phyloP scores from a whole-genome alignment of 2,797 vertebrate genomes.

The Diplodus puntazzo region DNA sequence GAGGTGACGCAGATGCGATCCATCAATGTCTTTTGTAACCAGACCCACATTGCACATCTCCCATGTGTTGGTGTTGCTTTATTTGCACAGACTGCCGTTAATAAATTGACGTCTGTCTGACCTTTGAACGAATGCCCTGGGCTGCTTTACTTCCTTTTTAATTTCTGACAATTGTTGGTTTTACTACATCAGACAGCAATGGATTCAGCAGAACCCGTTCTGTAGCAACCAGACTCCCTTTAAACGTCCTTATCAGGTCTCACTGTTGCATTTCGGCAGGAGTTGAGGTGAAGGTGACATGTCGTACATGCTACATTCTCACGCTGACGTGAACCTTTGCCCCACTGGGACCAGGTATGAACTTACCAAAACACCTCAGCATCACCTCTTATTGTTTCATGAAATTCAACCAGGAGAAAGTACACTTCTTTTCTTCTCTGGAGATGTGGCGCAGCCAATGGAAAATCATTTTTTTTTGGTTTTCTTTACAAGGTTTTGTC shows the following conservation, averaged over 20 bases:
- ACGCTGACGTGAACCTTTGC: slow-evolving; percentile 18
- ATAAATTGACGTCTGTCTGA: slow-evolving; percentile 59
- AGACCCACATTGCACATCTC: slow-evolving; percentile 42
- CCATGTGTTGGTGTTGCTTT: slow-evolving; percentile 41
- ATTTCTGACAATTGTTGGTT: slow-evolving; percentile 41
- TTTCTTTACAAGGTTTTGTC: slow-evolving; percentile 47
- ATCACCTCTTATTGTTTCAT: slow-evolving; percentile 62
- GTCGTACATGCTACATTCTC: slow-evolving; percentile 31
- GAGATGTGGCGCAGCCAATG: slow-evolving; percentile 48
- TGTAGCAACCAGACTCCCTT: slow-evolving; percentile 18
- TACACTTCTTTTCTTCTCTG: slow-evolving; percentile 35
- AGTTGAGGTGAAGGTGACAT: slow-evolving; percentile 35
- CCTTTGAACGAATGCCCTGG: slow-evolving; percentile 48
- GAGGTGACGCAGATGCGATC: slow-evolving; percentile 48
- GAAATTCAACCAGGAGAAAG: slow-evolving; percentile 58
- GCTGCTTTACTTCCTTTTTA: background rate
- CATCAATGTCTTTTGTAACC: slow-evolving; percentile 49
- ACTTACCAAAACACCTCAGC: slow-evolving; percentile 46
- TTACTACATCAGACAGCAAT: slow-evolving; percentile 24
- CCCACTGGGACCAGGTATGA: slow-evolving; percentile 48
- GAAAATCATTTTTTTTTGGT: slow-evolving; percentile 58
- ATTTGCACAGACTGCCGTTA: slow-evolving; percentile 45
- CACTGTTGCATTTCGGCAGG: slow-evolving; percentile 34
- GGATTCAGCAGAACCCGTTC: slow-evolving; percentile 19
- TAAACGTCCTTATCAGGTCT: slow-evolving; percentile 26